Conservation (phyloP, 2,888 invertebrate genomes). For the Alloscopus bannaensis region DNA sequence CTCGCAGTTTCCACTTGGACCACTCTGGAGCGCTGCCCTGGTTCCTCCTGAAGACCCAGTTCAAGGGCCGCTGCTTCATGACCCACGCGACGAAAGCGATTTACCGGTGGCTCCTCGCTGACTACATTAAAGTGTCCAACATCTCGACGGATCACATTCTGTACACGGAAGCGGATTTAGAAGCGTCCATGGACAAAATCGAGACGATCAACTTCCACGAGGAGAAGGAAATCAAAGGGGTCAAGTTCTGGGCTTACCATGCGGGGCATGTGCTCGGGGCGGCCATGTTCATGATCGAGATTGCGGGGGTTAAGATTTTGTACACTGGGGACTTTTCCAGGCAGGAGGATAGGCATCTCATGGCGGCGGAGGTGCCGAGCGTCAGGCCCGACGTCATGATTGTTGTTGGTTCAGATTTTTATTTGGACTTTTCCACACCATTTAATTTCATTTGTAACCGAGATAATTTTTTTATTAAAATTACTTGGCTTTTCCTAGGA, state of each 20-base stretch:
- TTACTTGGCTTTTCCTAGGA: too few relatives aligned
- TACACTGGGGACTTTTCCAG: constrained; percentile 99
- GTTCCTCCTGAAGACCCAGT: constrained; percentile 98
- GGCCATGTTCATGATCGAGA: constrained; percentile 99
- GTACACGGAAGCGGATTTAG: constrained; percentile 97
- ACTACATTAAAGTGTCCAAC: constrained; percentile 77
- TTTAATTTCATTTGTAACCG: too few relatives aligned
- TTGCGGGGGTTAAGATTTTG: constrained; percentile 96
- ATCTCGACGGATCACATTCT: constrained; percentile 98
- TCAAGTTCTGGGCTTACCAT: constrained; percentile 99
- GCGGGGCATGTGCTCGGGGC: constrained; percentile 99
- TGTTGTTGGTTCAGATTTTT: too few relatives aligned
- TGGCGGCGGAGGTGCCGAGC: constrained; percentile 99
- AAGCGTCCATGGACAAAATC: constrained; percentile 99
- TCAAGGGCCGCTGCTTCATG: constrained; percentile 99
- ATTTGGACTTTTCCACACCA: too few relatives aligned
- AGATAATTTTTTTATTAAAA: too few relatives aligned
- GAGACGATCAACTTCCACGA: constrained; percentile 95
- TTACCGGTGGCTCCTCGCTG: constrained; percentile 92
- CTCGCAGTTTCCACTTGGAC: constrained; percentile 98
- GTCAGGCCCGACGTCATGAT: constrained; percentile 98
- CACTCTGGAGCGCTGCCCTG: constrained; percentile 94
- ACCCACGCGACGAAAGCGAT: constrained; percentile 99
- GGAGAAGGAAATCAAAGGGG: constrained; percentile 97
- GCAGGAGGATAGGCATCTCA: constrained; percentile 99